phyloP scores from a whole-genome alignment of 2,797 vertebrate genomes.

The Vipera ursinii region DNA sequence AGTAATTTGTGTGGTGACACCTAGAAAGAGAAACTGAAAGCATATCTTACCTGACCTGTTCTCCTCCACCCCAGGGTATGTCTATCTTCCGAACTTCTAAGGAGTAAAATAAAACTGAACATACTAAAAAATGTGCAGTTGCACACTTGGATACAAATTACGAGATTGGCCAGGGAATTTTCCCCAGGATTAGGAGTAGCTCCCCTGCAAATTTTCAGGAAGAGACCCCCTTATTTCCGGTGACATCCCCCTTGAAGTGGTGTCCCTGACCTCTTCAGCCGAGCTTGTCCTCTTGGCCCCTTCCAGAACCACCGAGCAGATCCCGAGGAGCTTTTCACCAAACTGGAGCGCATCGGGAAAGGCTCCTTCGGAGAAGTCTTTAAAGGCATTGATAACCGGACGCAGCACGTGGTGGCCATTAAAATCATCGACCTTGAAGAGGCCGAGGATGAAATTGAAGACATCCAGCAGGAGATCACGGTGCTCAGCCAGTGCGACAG shows the following conservation, averaged over 20 bases:
- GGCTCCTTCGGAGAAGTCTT: conserved; percentile 82
- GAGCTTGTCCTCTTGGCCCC: not conserved
- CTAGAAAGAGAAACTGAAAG: not conserved
- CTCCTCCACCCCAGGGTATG: not conserved
- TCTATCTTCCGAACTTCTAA: not conserved
- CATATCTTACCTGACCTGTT: not conserved
- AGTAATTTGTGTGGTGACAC: not conserved
- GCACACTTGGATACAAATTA: not conserved
- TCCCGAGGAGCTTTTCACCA: conserved; percentile 80
- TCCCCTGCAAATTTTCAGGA: not conserved
- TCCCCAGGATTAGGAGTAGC: not conserved
- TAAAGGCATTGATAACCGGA: conserved; percentile 81
- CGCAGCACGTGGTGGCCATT: conserved; percentile 80
- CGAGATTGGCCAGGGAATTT: not conserved
- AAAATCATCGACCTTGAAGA: conserved; percentile 82
- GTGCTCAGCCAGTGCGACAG: conserved; percentile 81
- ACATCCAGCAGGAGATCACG: conserved; percentile 82
- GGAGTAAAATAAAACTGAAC: not conserved
- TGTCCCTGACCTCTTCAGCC: not conserved
- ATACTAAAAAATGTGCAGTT: not conserved
- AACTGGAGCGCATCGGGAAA: conserved; percentile 80
- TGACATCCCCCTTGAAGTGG: not conserved
- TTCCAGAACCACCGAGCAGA: conserved; percentile 78
- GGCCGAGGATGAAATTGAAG: conserved; percentile 82
- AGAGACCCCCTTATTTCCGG: not conserved